Evolutionary conservation across 2,888 invertebrate species (phyloP), one percentile per base, ranked within the genome.

Genomic region (Elmis aenea): DNA sequence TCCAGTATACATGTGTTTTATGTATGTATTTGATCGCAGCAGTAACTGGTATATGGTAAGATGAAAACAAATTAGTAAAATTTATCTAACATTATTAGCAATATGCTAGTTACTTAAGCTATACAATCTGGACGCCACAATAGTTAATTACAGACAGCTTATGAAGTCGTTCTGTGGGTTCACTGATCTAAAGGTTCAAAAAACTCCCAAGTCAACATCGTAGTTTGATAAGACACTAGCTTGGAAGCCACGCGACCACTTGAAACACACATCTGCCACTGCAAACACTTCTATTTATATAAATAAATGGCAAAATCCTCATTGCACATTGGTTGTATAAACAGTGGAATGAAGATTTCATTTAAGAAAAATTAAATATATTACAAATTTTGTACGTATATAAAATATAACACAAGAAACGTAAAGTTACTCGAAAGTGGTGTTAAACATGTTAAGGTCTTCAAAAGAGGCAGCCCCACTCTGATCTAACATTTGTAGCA

Each of bases 401-500:
- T 31, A 37, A 45, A 36, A 35, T 37, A 26, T 31, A 24, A 33
- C 27, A 39, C 31, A 31, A 33, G 12, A 31, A 28, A 32, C 37
- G 16, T 40, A 38, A 41, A 44, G 14, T 50, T 62, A 83, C 70
- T 83, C 83, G 59, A 84, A 85, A 53, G 76, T 79, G 54, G 88
- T 82, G 64, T 85, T 90, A 67, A 92, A 92, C 90, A 92, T 92
- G 58, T 82, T 82, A 57, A 92, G 75, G 67, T 92, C 92, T 65
- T 91, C 91, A 65, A 92, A 92, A 14, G 87, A 82, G 38, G 86
- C 76, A 21, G 85, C 77, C 30, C 82, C 85, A 55, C 83, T 81
- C 64, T 88, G 88, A 69, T 91, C 88, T 36, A 93, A 71, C 81
- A 93, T 91, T 69, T 92, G 91, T 56, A 93, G 72, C 91, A 93